phyloP scores from a whole-genome alignment of 2,113 vertebrate species.

The Notarius lentiginosus region DNA sequence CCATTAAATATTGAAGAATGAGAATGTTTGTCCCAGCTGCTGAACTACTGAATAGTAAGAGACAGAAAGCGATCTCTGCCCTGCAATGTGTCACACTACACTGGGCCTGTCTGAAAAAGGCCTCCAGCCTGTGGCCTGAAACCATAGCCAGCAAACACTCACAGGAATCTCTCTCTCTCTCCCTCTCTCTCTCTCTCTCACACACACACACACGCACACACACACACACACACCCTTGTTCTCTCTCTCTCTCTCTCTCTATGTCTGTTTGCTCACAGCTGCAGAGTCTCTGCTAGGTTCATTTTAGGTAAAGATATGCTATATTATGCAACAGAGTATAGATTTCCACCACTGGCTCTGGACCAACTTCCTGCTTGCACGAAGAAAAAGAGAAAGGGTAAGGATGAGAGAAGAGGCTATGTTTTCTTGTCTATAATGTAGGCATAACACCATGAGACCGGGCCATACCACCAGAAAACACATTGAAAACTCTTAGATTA shows the following conservation, averaged over 20 bases:
- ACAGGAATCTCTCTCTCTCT: conserved; percentile 53
- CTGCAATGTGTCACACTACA: conserved; percentile 43
- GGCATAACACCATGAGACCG: neutral
- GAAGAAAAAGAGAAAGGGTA: conserved; percentile 31
- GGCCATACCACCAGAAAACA: conserved; percentile 11
- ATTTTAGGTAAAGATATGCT: conserved; percentile 78
- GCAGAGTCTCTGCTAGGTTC: conserved; percentile 74
- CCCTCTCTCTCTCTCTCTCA: conserved; percentile 39
- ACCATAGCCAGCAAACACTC: conserved; percentile 61
- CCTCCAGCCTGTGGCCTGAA: conserved; percentile 60
- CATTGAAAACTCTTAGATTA: neutral
- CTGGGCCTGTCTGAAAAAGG: conserved; percentile 54
- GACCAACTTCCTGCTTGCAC: conserved; percentile 75
- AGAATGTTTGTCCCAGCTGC: conserved; percentile 7
- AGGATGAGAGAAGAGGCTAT: conserved; percentile 31
- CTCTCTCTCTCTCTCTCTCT: conserved; percentile 55
- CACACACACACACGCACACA: conserved; percentile 32
- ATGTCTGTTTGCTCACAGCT: conserved; percentile 71
- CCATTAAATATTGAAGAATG: neutral
- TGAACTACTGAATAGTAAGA: conserved; percentile 43
- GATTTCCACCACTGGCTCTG: conserved; percentile 73
- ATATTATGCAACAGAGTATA: conserved; percentile 79
- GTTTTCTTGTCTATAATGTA: neutral
- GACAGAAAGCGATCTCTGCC: conserved; percentile 47
- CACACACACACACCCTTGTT: conserved; percentile 54